Evolutionary conservation across 2,113 vertebrate species (phyloP).

Genomic region (Tiliqua scincoides): DNA sequence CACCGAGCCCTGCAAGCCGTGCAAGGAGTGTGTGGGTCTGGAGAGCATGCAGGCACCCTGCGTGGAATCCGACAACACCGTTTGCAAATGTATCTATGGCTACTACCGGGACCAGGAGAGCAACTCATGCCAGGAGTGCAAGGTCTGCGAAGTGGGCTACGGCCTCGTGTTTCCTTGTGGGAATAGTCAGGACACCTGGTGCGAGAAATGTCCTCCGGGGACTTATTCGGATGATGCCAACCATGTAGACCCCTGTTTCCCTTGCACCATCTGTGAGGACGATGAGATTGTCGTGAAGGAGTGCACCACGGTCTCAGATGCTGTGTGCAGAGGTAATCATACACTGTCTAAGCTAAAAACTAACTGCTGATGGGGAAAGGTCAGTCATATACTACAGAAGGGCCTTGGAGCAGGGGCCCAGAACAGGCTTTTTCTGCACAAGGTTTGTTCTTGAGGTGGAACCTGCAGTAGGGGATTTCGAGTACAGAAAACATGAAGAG

Average conservation of each 20-base stretch:
- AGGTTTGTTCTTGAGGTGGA: too few relatives aligned
- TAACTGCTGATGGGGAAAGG: neutral
- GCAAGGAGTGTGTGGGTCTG: constrained; percentile 87
- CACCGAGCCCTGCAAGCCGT: constrained; percentile 84
- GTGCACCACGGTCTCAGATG: constrained; percentile 82
- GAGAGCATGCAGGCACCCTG: constrained; percentile 92
- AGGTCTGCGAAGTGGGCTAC: constrained; percentile 82
- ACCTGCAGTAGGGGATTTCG: too few relatives aligned
- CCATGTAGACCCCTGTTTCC: constrained; percentile 93
- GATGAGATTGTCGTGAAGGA: constrained; percentile 76
- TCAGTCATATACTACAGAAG: neutral
- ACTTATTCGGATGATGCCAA: constrained; percentile 93
- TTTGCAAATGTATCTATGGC: constrained; percentile 88
- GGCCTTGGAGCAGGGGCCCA: too few relatives aligned
- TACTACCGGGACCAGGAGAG: constrained; percentile 76
- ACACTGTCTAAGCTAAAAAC: neutral
- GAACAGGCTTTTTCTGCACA: too few relatives aligned
- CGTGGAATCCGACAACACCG: constrained; percentile 93
- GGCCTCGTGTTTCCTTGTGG: constrained; percentile 86
- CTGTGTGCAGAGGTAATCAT: constrained; percentile 84
- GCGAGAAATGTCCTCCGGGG: constrained; percentile 87
- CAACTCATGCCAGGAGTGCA: constrained; percentile 80
- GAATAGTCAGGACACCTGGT: constrained; percentile 84
- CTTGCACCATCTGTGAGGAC: constrained; percentile 93
- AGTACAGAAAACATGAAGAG: too few relatives aligned